Conservation (phyloP, 2,888 invertebrate genomes). For the Phyllotreta striolata region DNA sequence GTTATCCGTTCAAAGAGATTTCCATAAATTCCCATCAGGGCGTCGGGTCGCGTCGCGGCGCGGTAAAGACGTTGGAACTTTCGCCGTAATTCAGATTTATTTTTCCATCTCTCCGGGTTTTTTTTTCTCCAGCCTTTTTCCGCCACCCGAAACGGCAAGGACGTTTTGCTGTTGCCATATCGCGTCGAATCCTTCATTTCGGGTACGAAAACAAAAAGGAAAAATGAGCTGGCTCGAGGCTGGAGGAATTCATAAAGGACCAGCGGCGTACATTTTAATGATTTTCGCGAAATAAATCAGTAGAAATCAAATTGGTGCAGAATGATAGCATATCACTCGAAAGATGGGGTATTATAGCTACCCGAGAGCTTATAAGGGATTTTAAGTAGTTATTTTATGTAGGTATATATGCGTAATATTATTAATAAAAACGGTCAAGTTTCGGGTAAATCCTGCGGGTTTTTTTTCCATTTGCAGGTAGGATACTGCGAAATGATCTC, state of each 20-base stretch:
- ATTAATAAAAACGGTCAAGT: too few species aligned
- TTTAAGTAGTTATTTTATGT: too few species aligned
- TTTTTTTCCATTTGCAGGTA: too few species aligned
- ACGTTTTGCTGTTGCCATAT: constrained; percentile 14
- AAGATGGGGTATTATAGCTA: too few species aligned
- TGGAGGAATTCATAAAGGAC: constrained; percentile 26
- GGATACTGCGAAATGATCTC: too few species aligned
- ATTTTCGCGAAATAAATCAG: neutral
- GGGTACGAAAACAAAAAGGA: constrained; percentile 28
- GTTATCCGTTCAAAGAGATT: constrained; percentile 24
- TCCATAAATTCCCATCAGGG: constrained; percentile 27
- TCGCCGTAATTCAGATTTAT: constrained; percentile 33
- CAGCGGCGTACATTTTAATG: constrained; percentile 1
- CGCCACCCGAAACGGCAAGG: constrained; percentile 3
- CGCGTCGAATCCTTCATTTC: constrained; percentile 27
- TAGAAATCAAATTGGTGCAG: too few species aligned
- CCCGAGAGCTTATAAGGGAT: too few species aligned
- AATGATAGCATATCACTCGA: too few species aligned
- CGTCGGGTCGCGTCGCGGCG: constrained; percentile 16
- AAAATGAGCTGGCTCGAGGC: constrained; percentile 21
- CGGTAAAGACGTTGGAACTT: constrained; percentile 24
- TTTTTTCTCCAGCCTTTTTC: neutral
- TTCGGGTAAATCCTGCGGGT: too few species aligned
- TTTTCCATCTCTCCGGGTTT: constrained; percentile 7
- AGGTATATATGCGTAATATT: too few species aligned